phyloP scores from a whole-genome alignment of 2,797 vertebrate genomes.

The Sebastes kiyomatsui region DNA sequence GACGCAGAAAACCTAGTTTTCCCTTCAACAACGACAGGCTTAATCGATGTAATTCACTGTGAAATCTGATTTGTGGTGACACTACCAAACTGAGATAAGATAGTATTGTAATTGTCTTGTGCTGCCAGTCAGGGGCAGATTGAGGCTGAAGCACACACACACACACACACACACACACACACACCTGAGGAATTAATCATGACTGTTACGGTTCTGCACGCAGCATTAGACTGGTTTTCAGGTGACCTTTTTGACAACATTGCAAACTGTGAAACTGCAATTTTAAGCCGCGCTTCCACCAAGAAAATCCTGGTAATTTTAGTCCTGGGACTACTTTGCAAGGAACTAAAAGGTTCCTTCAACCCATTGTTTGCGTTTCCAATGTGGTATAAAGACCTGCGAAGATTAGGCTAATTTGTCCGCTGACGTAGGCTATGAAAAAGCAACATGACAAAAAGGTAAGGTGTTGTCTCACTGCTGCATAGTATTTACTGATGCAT shows the following conservation, averaged over 20 bases:
- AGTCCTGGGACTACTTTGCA: too few species aligned
- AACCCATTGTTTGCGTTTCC: too few species aligned
- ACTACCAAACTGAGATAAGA: constrained; percentile 49
- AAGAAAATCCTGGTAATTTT: too few species aligned
- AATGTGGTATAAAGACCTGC: too few species aligned
- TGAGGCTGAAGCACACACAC: background rate
- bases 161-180: background rate
- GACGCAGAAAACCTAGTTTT: constrained; percentile 19
- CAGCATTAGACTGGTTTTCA: background rate
- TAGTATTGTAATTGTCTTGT: constrained; percentile 45
- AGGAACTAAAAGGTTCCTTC: fast-evolving
- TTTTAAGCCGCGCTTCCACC: background rate
- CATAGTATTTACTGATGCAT: too few species aligned
- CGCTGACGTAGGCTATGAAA: too few species aligned
- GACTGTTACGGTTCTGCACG: background rate
- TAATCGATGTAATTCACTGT: constrained; percentile 53
- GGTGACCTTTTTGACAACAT: background rate
- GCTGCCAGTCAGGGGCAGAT: constrained; percentile 22
- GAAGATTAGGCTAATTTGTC: too few species aligned
- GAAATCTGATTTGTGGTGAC: constrained; percentile 65
- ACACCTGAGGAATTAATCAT: constrained; percentile 25
- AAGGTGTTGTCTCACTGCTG: too few species aligned
- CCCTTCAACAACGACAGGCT: background rate
- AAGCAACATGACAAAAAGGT: too few species aligned
- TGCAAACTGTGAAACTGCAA: background rate